Base-by-base conservation (phyloP, 2,113 vertebrate species). In the Thamnaconus septentrionalis region DNA sequence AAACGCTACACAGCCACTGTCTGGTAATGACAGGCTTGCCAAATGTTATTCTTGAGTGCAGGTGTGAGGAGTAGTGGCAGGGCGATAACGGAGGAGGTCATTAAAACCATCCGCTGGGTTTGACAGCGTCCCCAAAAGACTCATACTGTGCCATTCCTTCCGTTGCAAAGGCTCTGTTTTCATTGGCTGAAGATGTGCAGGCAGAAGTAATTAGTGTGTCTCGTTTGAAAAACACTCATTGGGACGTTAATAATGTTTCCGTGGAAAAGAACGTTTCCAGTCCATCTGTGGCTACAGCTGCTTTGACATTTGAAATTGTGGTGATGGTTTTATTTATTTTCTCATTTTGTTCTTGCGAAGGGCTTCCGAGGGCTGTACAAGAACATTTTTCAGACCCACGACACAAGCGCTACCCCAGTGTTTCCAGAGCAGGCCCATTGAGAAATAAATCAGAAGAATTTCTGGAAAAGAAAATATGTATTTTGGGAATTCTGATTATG, bases 1-100 rank as follows among this genome's bases (percentile, higher is more conserved):
- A 54, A 31, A 64, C 53, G 66, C 50, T 31, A 12, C 73, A 46
- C 55, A 61, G 58, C 8, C 53, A 63, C 69, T 3, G 1, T n/a
- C 51, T 40, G 40, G 71, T 52, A 69, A 66, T 76, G 82, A 87
- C 71, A 78, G 81, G 83, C 77, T 61, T 69, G 66, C 62, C 83
- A 84, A 86, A 89, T 86, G 78, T 85, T 88, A 79, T 85, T 62
- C 64, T 80, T 63, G 72, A 80, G 72, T 59, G 84, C 75, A 87
- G 79, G 83, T 87, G 88, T 82, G 70, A 81, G 72, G 73, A 77
- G 81, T 85, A 75, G 73, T 77, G 3, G 60, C 58, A 9, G 31
- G 75, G 79, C 44, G 87, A 87, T 84, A 89, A 85, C 61, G 67
- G 56, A 59, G 70, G 46, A 75, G 80, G 59, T 80, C 78, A 61